These are phyloP conservation scores for Geophilus truncorum DNA, from an alignment of 2,888 invertebrate genomes.

Conservation along the genomic window DNA sequence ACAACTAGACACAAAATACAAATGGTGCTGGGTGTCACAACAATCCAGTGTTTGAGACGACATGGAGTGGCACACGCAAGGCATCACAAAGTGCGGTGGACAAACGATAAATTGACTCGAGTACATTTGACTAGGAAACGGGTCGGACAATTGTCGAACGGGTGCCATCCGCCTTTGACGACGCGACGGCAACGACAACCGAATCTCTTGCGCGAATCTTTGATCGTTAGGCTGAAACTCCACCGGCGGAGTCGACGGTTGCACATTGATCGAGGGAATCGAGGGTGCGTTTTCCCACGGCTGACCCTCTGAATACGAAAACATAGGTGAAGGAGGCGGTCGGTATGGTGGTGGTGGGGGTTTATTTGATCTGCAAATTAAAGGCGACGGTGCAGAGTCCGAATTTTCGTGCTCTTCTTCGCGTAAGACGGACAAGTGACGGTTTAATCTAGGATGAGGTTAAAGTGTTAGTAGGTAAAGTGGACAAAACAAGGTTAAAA, in stretches of 20 bases:
- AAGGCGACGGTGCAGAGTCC: background rate
- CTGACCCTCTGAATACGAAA: background rate
- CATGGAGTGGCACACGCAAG: too few species aligned
- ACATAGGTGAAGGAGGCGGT: background rate
- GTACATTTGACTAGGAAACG: background rate
- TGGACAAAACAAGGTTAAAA: background rate
- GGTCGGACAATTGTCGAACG: too few species aligned
- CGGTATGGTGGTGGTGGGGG: constrained; percentile 1
- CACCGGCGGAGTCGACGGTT: background rate
- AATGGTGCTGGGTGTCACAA: background rate
- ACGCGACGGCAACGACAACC: background rate
- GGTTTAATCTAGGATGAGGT: background rate
- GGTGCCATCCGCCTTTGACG: background rate
- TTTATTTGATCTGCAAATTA: background rate
- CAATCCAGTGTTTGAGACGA: background rate
- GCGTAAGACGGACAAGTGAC: background rate
- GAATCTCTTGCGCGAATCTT: background rate
- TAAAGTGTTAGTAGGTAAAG: background rate
- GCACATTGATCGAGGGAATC: background rate
- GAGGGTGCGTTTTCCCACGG: background rate
- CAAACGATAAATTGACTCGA: background rate
- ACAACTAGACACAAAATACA: background rate
- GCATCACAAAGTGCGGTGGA: too few species aligned
- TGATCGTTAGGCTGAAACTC: background rate
- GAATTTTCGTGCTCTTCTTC: constrained; percentile 30